These are phyloP conservation scores for Fundulus diaphanus DNA, from an alignment of 2,797 vertebrate genomes.

Conservation along the genomic window DNA sequence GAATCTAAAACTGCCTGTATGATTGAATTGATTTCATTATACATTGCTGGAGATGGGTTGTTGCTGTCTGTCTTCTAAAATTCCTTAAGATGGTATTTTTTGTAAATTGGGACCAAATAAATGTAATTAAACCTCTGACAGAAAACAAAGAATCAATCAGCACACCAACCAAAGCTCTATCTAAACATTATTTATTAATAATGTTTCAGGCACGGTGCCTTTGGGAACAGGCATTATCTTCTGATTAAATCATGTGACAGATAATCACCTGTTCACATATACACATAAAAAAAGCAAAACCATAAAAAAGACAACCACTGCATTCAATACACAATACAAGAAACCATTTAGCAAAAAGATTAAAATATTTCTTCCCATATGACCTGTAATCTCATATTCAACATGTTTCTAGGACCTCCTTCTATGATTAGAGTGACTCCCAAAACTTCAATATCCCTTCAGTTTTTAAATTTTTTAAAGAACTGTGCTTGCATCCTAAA, in stretches of 20 bases:
- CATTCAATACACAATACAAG: not conserved
- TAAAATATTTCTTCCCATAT: not conserved
- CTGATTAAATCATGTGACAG: not conserved
- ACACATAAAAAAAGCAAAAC: not conserved
- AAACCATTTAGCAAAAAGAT: not conserved
- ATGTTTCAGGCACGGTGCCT: not conserved
- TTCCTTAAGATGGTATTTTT: not conserved
- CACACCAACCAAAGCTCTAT: not conserved
- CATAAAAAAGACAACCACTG: not conserved
- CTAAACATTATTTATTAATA: not conserved
- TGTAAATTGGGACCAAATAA: not conserved
- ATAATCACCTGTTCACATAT: not conserved
- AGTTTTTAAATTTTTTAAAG: not conserved
- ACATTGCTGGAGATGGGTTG: not conserved
- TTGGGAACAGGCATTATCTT: not conserved
- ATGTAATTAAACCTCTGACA: not conserved
- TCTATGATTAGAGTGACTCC: not conserved
- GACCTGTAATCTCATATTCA: not conserved
- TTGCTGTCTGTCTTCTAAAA: not conserved
- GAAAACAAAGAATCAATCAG: not conserved
- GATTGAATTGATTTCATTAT: not conserved
- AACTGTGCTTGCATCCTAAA: not conserved
- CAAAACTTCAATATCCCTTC: not conserved
- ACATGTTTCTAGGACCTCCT: not conserved
- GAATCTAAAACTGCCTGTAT: not conserved